Percentiles rank a stretch among this genome's conserved stretches.
Evolutionary conservation across 2,888 invertebrate genomes (phyloP).

Genomic region (Drosophila atroscutellata): DNA sequence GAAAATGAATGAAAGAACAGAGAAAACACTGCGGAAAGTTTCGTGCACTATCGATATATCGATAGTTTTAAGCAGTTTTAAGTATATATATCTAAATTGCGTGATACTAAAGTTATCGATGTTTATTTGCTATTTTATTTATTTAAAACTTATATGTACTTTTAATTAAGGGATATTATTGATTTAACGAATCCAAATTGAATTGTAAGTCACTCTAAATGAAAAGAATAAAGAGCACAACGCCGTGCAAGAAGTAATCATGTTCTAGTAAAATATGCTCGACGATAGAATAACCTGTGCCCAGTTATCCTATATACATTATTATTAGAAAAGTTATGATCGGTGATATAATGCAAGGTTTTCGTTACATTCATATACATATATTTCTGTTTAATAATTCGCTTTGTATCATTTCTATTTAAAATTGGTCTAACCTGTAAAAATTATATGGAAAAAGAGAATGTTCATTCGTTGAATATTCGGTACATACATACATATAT

Average conservation of each 20-base stretch:
- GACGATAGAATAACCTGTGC: neutral
- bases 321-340: neutral
- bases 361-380: conserved; percentile 29
- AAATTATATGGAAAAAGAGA: conserved; percentile 40
- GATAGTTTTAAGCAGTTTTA: conserved; percentile 17
- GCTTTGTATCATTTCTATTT: conserved; percentile 64
- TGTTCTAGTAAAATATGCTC: neutral
- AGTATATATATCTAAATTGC: conserved; percentile 16
- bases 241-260: neutral
- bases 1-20: conserved; percentile 51
- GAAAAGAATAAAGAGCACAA: neutral
- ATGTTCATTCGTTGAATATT: conserved; percentile 47
- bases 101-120: conserved; percentile 13
- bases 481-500: conserved; percentile 16
- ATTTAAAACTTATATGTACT: neutral
- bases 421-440: conserved; percentile 77
- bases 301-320: neutral
- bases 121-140: neutral
- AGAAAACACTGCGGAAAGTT: conserved; percentile 47
- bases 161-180: neutral
- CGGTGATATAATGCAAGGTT: neutral
- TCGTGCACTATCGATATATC: conserved; percentile 46
- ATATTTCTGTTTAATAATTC: conserved; percentile 70
- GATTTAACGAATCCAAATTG: neutral
- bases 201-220: neutral